Evolutionary conservation across 2,888 invertebrate genomes (phyloP), one percentile per base, ranked within the genome.

Genomic region (Agonopterix subpropinquella): DNA sequence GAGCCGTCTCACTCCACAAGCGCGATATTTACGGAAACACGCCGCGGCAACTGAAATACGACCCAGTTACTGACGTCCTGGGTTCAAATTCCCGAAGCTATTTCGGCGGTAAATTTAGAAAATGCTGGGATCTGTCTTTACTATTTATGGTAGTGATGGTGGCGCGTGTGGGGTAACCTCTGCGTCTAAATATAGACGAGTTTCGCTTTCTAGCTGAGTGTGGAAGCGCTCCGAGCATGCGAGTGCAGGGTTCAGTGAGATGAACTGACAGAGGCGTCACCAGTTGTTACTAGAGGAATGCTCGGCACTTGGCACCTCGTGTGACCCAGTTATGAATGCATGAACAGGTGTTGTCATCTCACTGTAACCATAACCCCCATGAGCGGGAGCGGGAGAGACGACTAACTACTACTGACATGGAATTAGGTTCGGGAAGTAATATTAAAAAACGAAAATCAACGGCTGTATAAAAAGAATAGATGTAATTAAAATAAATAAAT

Each of bases 401-500:
- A 28, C 28, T 4, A 18, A 18, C 18, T 18, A 18, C 7, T 5
- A 7, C 28, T 28, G 28, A 7, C 28, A 28, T 28, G 28, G 28
- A 28, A 28, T 28, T 28, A 28, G 66, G 67, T 67, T 62, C 56
- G 52, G 53, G 65, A 56, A 55, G 58, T 69, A 65, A 62, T 55
- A 56, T 58, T 62, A 62, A 72, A 77, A 79, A 75, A 77, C 72
- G 81, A 82, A 49, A 83, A 73, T 73, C 80, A 76, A 77, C 67
- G 71, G 71, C 66, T 78, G 80, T 86, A 85, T 82, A 86, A 85
- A 84, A 89, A 87, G 86, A 89, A 82, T 80, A 70, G 49, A 48
- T 89, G 89, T 89, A 89, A 89, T 89, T 89, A 86, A 89, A 89
- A 89, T 89, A 89, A 89, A 89, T 89, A 89, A 89, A 89, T 89